Evolutionary conservation across 2,888 invertebrate genomes (phyloP).

Genomic region (Mallateleia sp.): DNA sequence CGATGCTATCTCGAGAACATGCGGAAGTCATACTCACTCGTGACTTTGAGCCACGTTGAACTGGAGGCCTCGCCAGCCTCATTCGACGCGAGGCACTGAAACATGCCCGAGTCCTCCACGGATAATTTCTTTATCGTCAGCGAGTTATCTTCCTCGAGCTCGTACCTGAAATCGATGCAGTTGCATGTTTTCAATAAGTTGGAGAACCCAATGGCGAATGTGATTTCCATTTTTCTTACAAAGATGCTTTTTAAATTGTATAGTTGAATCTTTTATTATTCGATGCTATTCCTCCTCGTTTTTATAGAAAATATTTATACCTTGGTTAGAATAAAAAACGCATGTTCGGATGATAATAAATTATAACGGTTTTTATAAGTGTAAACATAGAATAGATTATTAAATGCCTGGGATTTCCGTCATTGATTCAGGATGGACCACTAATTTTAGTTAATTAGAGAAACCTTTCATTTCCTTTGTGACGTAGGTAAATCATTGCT

Average conservation of each 20-base stretch:
- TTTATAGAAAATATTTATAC: too few species aligned
- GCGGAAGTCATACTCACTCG: slow-evolving; percentile 93
- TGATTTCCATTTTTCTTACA: slow-evolving; percentile 8
- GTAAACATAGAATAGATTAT: too few species aligned
- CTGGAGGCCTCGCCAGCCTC: slow-evolving; percentile 97
- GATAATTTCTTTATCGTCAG: slow-evolving; percentile 94
- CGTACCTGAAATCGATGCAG: slow-evolving; percentile 91
- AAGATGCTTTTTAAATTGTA: background rate
- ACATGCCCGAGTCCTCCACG: slow-evolving; percentile 97
- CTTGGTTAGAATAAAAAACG: too few species aligned
- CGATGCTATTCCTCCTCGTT: background rate
- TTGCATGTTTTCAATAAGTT: slow-evolving; percentile 47
- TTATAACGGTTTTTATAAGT: too few species aligned
- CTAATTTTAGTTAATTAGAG: too few species aligned
- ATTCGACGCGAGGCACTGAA: slow-evolving; percentile 98
- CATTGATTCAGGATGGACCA: too few species aligned
- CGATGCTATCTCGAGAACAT: slow-evolving; percentile 58
- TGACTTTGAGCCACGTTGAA: slow-evolving; percentile 97
- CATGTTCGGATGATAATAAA: too few species aligned
- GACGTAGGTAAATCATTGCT: background rate
- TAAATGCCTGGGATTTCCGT: too few species aligned
- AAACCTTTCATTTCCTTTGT: background rate
- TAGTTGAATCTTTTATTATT: background rate
- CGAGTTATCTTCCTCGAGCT: slow-evolving; percentile 95
- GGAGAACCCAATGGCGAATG: slow-evolving; percentile 13